Evolutionary conservation across 2,797 vertebrate genomes (phyloP), one percentile per base, ranked within the genome.

Genomic region (Cryptoprocta ferox): DNA sequence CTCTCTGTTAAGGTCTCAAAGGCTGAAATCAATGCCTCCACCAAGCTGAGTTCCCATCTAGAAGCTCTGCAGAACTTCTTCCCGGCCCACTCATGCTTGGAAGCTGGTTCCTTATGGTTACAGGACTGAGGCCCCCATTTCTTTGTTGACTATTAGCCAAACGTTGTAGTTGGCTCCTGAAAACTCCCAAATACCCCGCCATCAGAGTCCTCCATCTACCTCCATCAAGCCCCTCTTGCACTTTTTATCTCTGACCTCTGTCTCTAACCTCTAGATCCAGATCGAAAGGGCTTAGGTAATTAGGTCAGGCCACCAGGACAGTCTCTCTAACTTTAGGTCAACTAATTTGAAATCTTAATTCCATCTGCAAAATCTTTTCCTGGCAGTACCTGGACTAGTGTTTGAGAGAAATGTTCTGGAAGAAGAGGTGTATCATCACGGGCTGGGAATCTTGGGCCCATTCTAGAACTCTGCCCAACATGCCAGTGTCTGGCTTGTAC

Each of bases 171-270:
- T 3, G 9, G 24, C 24, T 61, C 11, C 59, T 6, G 3, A 7
- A 30, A 28, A 30, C 3, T 11, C 11, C 3, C 30, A 48, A 1
- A 21, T 1, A 7, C 26, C 28, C n/a, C 35, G 6, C 12, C 28
- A 7, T 50, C 24, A 4, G 10, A 37, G 8, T 80, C 2, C 11
- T 78, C 21, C 9, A 30, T 79, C 68, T n/a, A 2, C 9, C 30
- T 61, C 70, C 45, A 16, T 70, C 18, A 65, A 37, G 37, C 39
- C 5, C 12, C 35, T 45, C 65, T 93, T 32, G 61, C 12, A 42
- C 3, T 24, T 70, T 48, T 26, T 24, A n/a, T n/a, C 63, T 71
- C 42, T 50, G 73, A 79, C 39, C 26, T 24, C 59, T 28, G 24
- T 42, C 32, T 70, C 26, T 63, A 32, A 84, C 37, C 28, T 80